These are phyloP conservation scores for Azemiops feae DNA, from an alignment of 2,113 vertebrate species.

Conservation along the genomic window DNA sequence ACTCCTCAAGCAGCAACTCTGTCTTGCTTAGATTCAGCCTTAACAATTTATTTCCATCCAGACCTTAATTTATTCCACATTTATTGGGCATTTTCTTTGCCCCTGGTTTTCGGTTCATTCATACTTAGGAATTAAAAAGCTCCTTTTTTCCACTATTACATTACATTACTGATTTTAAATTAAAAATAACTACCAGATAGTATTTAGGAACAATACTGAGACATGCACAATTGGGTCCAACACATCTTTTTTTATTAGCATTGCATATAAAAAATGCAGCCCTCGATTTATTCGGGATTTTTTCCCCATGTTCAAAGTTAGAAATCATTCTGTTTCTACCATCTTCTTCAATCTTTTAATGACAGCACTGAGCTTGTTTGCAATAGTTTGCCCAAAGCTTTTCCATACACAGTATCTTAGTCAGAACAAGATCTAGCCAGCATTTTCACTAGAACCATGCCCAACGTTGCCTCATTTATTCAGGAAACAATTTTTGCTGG, in stretches of 20 bases:
- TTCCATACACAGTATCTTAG: slow-evolving; percentile 2
- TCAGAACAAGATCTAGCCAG: slow-evolving; percentile 43
- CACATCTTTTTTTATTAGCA: background rate
- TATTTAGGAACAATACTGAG: background rate
- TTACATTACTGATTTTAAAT: slow-evolving; percentile 10
- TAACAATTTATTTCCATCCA: background rate
- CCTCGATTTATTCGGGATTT: background rate
- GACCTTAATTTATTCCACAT: background rate
- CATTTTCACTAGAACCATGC: slow-evolving; percentile 48
- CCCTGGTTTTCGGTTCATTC: background rate
- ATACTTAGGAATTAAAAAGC: background rate
- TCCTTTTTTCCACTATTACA: background rate
- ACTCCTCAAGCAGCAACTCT: background rate
- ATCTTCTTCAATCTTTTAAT: slow-evolving; percentile 18
- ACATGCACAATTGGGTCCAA: background rate
- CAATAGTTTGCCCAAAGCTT: slow-evolving; percentile 19
- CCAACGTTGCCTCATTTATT: slow-evolving; percentile 50
- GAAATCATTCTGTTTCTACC: slow-evolving; percentile 22
- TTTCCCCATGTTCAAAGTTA: background rate
- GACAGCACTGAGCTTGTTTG: slow-evolving; percentile 3
- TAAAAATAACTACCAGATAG: background rate
- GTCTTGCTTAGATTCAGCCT: background rate
- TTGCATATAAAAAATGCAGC: background rate
- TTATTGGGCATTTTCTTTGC: background rate
- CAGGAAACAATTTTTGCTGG: slow-evolving; percentile 49